phyloP scores from a whole-genome alignment of 1,140 invertebrate genomes.

The Drosophila takahashii region DNA sequence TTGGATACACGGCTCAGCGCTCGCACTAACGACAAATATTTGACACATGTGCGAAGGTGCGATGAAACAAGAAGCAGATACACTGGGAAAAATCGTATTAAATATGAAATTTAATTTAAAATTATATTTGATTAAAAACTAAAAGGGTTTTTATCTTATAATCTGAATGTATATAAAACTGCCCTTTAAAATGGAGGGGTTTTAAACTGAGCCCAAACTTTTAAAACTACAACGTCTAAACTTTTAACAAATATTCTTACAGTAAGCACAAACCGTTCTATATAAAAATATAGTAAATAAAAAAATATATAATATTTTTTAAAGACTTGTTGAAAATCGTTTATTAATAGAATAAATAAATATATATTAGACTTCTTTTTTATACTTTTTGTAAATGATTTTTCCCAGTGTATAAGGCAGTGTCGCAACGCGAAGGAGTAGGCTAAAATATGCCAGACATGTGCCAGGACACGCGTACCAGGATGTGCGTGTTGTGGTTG shows the following conservation, averaged over 20 bases:
- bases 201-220: no score
- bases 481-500: slow-evolving; percentile 37
- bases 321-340: no score
- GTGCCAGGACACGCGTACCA: slow-evolving; percentile 47
- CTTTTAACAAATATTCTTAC: no score
- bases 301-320: no score
- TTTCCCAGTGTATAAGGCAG: slow-evolving; percentile 1
- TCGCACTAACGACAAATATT: slow-evolving; percentile 75
- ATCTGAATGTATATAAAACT: no score
- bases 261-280: no score
- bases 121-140: no score
- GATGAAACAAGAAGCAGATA: neutral
- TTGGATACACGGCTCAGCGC: slow-evolving; percentile 39
- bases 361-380: neutral
- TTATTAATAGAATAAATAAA: no score
- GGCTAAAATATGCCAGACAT: slow-evolving; percentile 74
- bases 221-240: no score
- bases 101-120: neutral
- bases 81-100: neutral
- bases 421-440: slow-evolving; percentile 4
- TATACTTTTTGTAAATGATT: neutral
- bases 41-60: slow-evolving; percentile 50
- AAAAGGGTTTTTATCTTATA: neutral
- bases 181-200: no score
- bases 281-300: no score